Evolutionary conservation across 2,888 invertebrate species (phyloP).

Genomic region (Epinotia brunnichana): DNA sequence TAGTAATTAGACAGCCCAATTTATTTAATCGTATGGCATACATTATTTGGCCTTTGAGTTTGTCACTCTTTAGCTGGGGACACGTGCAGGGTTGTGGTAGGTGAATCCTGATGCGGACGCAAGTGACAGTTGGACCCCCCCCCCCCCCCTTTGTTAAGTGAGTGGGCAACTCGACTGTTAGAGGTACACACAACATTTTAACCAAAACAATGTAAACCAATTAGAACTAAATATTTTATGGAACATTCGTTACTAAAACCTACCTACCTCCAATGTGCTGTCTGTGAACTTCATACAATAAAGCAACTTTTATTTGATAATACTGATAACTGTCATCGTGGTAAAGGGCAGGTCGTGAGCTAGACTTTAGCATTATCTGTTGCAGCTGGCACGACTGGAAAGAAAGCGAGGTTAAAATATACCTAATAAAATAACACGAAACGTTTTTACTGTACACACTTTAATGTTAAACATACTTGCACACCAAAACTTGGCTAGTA

Average conservation of each 20-base stretch:
- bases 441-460: not conserved
- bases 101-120: too few relatives aligned
- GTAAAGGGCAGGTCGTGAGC: slow-evolving; percentile 43
- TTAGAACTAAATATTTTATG: too few relatives aligned
- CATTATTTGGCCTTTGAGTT: too few relatives aligned
- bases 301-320: slow-evolving; percentile 48
- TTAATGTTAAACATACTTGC: not conserved
- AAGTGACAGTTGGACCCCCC: too few relatives aligned
- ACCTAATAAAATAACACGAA: slow-evolving; percentile 5
- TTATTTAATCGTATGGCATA: too few relatives aligned
- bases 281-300: slow-evolving; percentile 47
- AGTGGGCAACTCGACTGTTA: too few relatives aligned
- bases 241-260: slow-evolving; percentile 2
- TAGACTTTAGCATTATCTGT: slow-evolving; percentile 41
- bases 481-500: not conserved
- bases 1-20: too few relatives aligned
- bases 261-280: slow-evolving; percentile 41
- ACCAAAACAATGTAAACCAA: too few relatives aligned
- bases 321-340: slow-evolving; percentile 51
- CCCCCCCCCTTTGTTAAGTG: too few relatives aligned
- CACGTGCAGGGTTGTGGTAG: too few relatives aligned
- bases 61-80: too few relatives aligned
- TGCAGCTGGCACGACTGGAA: slow-evolving; percentile 33
- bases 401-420: slow-evolving; percentile 31
- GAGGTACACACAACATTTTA: too few relatives aligned